Base-by-base conservation (phyloP, 2,797 vertebrate species). In the Scarus forsteni region DNA sequence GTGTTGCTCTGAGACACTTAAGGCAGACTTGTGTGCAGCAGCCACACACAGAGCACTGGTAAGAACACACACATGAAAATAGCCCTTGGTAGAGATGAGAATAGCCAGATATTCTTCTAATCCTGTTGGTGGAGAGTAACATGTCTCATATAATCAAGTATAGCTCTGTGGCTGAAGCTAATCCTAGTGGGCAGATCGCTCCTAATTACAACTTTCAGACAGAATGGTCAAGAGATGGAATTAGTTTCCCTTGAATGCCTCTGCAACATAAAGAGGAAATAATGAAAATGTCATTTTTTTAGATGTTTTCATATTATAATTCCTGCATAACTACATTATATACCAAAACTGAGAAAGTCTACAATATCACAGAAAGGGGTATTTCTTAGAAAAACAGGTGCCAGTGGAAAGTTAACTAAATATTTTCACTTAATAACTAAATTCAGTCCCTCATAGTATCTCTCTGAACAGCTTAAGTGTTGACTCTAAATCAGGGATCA, bases 31-130 rank as follows among this genome's bases (percentile, higher is more conserved):
- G 19, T 55, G 57, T 75, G 75, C 52, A 43, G 78, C 55, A 71
- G 68, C 77, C 86, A 81, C 83, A 85, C 77, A 71, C 82, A 57
- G 63, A 80, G 73, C 62, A 3, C 68, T 64, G 61, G 84, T 55
- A 66, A 75, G 77, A 80, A 70, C 79, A 80, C 81, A 83, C 80
- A 83, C 73, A 62, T 78, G 27, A 70, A 80, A 73, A 72, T 53
- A 83, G 80, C 62, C 73, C 45, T 39, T 62, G 62, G 62, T 48
- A 51, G 54, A 40, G 46, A 70, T 84, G 90, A 92, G 80, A 80
- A 88, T 83, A 79, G 61, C 85, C 85, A 90, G 85, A 86, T 85
- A 77, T 84, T 84, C 71, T 51, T 73, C 50, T 85, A 85, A 92
- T 89, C 80, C 84, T 75, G 58, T 66, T 66, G 1, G 42, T 75